Evolutionary conservation across 1,140 invertebrate genomes (phyloP), one percentile per base, ranked within the genome.

Genomic region (Diabrotica undecimpunctata): DNA sequence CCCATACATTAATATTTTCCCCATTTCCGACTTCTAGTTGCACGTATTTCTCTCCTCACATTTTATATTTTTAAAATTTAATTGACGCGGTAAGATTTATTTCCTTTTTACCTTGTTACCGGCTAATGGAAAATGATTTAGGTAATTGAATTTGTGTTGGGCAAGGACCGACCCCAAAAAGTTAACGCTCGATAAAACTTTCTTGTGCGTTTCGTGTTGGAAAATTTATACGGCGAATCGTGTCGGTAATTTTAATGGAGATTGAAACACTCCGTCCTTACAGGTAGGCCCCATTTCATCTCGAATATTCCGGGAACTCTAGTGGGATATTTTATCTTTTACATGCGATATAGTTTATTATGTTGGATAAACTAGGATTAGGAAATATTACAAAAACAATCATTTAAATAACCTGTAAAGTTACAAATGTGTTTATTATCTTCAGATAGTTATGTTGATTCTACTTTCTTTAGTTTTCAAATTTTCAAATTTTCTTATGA

Each of bases 221-320:
- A 46, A 46, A 10, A 10, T 46, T 10, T 46, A 46, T 46, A 8
- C 41, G 8, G 41, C 8, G 41, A 46, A 46, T 46, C 41, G 41
- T 46, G 41, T 46, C n/a, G 41, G 41, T 46, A 46, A 46, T 46
- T 46, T 46, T 46, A 46, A 46, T 46, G 41, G 41, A 46, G 41
- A 46, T 46, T 46, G 8, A 46, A 46, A 46, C 41, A 46, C 41
- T 46, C n/a, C n/a, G 41, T 8, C n/a, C 41, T 8, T n/a, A 46
- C 41, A 46, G 41, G 41, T 46, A 25, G 25, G 25, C 25, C 25
- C 25, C 25, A 25, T 25, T 25, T 25, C 1, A 25, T 25, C 4
- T 25, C 25, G 25, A 25, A 25, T 25, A 25, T 25, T 2, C 1
- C 25, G 1, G 25, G 25, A 25, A 4, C 4, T 25, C 25, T 25